Conservation (phyloP, 1,140 invertebrate species). For the Ceratina calcarata region DNA sequence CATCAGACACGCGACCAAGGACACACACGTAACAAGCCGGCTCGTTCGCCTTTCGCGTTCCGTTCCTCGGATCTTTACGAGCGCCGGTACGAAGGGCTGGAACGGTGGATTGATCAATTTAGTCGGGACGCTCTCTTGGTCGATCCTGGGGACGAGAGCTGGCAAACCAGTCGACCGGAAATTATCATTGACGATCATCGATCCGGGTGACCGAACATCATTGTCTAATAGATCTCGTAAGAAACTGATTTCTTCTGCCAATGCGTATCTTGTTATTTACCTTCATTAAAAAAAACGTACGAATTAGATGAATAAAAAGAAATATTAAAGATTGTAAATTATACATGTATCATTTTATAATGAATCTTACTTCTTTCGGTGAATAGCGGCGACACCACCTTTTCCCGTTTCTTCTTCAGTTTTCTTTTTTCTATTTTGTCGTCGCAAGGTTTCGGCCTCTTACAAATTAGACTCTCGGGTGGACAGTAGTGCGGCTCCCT, state of each 20-base stretch:
- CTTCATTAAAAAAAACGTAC: neutral
- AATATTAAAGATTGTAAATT: neutral
- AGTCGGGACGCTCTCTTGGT: too few relatives aligned
- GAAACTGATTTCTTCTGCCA: neutral
- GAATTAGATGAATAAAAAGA: too few relatives aligned
- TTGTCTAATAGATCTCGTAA: slow-evolving; percentile 48
- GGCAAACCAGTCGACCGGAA: slow-evolving; percentile 43
- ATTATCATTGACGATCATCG: slow-evolving; percentile 47
- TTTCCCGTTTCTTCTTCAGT: too few relatives aligned
- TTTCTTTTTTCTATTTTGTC: neutral
- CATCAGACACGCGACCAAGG: slow-evolving; percentile 46
- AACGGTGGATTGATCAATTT: neutral
- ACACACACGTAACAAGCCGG: slow-evolving; percentile 36
- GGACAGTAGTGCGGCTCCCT: slow-evolving; percentile 38
- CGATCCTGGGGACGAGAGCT: slow-evolving; percentile 25
- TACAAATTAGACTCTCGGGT: neutral
- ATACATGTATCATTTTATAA: too few relatives aligned
- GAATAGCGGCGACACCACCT: too few relatives aligned
- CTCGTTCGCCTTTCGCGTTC: slow-evolving; percentile 26
- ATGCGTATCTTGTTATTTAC: neutral
- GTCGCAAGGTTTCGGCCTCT: slow-evolving; percentile 15
- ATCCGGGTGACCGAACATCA: slow-evolving; percentile 48
- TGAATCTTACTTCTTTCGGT: too few relatives aligned
- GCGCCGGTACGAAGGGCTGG: neutral
- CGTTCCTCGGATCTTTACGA: slow-evolving; percentile 19